Base-by-base conservation (phyloP, 2,113 vertebrate genomes). In the Gambusia affinis region DNA sequence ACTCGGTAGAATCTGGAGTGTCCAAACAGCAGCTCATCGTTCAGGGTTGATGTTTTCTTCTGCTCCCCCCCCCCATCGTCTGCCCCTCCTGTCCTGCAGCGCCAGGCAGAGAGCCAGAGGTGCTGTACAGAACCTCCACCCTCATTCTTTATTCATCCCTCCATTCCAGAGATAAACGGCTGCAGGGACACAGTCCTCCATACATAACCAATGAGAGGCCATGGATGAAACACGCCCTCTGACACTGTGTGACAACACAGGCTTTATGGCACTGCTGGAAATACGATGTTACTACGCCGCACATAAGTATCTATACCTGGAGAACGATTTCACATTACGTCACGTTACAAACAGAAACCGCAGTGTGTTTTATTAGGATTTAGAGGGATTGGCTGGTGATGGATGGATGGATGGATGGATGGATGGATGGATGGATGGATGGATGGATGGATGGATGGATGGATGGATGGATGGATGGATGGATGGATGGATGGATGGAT, bases 71-170 rank as follows among this genome's bases (percentile, higher is more conserved):
- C 71, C 11, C n/a, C 37, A 66, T 69, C 69, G 12, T 75, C 73
- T 15, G 61, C 60, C 60, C 66, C 42, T 72, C 66, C 73, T 54
- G 51, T 61, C 63, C 44, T 80, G 64, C 67, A 67, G 14, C 70
- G 27, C 67, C 8, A 79, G 90, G 88, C 83, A 12, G 44, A 22
- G 80, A 60, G 92, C 84, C 82, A 85, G 81, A 87, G 86, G 88
- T 86, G 83, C 85, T 85, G 87, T 90, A 87, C 80, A 71, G 75
- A 72, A 22, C 84, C 78, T 79, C 89, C 85, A 90, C 88, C 90
- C 84, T 88, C 87, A 93, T 91, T 85, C 86, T 90, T 91, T 89
- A 90, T 92, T 89, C 83, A 90, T 90, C 72, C 74, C 73, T 87
- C 88, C 85, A 85, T 89, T 87, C 92, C 72, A 84, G 85, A 86